Evolutionary conservation across 2,113 vertebrate species (phyloP).

Genomic region (Takifugu bimaculatus): DNA sequence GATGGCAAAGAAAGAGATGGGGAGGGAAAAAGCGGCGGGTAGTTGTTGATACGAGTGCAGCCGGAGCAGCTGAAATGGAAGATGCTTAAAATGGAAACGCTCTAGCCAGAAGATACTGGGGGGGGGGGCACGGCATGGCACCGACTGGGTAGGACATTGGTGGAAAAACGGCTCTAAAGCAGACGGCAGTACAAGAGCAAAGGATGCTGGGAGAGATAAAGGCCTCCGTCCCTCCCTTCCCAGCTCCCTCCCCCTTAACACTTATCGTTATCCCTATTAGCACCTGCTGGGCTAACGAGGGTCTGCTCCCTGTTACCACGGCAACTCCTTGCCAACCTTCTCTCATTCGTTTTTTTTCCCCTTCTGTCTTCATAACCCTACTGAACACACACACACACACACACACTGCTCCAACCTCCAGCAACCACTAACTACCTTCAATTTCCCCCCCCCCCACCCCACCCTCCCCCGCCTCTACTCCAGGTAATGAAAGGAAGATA

Average conservation of each 20-base stretch:
- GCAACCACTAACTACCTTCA: slow-evolving; percentile 59
- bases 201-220: slow-evolving; percentile 58
- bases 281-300: slow-evolving; percentile 79
- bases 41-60: slow-evolving; percentile 63
- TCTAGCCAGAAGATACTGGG: slow-evolving; percentile 4
- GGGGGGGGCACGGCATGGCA: slow-evolving; percentile 2
- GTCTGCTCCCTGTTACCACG: slow-evolving; percentile 67
- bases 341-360: slow-evolving; percentile 41
- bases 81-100: slow-evolving; percentile 46
- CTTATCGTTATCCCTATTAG: slow-evolving; percentile 78
- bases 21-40: slow-evolving; percentile 27
- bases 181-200: slow-evolving; percentile 22
- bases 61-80: slow-evolving; percentile 60
- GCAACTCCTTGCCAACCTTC: slow-evolving; percentile 69
- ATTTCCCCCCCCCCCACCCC: slow-evolving; percentile 36
- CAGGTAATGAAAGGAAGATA: slow-evolving; percentile 69
- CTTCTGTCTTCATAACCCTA: slow-evolving; percentile 13
- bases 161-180: slow-evolving; percentile 1
- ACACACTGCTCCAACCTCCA: slow-evolving; percentile 35
- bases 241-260: slow-evolving; percentile 19
- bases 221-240: neutral
- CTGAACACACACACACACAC: slow-evolving; percentile 9
- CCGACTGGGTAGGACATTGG: neutral
- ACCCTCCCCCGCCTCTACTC: slow-evolving; percentile 39
- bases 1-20: neutral